A percentile compares a stretch with the other conserved stretches of the same genome.
Conservation (phyloP, 2,113 vertebrate genomes). For the Panurus biarmicus region DNA sequence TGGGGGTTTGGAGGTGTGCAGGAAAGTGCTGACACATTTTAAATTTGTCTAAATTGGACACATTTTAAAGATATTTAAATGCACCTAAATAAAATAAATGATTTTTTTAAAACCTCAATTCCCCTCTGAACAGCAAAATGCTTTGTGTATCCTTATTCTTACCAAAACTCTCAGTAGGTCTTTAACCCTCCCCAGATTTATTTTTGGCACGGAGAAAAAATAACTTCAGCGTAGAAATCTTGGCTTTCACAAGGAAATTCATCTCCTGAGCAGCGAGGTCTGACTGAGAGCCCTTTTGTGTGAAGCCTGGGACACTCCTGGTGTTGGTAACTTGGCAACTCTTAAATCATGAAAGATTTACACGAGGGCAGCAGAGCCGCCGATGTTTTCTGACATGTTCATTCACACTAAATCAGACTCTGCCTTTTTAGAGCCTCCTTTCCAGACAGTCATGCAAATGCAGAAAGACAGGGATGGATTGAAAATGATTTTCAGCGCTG, state of each 20-base stretch:
- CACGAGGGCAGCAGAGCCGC: conserved; percentile 19
- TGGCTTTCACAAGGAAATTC: not conserved
- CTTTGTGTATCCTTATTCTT: not conserved
- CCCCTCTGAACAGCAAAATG: not conserved
- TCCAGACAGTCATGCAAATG: conserved; percentile 62
- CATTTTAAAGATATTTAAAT: not conserved
- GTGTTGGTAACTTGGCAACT: conserved; percentile 30
- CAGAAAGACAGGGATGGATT: conserved; percentile 63
- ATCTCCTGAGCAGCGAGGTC: not conserved
- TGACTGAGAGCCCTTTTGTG: not conserved
- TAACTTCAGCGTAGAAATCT: not conserved
- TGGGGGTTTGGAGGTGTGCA: accelerated
- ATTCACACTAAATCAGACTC: conserved; percentile 63
- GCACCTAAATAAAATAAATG: accelerated
- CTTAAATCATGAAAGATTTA: conserved; percentile 63
- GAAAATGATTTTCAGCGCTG: conserved; percentile 44
- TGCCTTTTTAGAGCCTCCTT: conserved; percentile 46
- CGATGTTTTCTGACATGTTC: conserved; percentile 66
- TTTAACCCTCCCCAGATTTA: not conserved
- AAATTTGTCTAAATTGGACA: not conserved
- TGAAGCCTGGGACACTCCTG: not conserved
- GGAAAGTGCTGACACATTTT: accelerated
- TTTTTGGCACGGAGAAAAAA: not conserved
- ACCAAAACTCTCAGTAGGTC: not conserved
- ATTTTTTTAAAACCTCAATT: not conserved